Conservation (phyloP, 2,888 invertebrate genomes). For the Hydraecia micacea region DNA sequence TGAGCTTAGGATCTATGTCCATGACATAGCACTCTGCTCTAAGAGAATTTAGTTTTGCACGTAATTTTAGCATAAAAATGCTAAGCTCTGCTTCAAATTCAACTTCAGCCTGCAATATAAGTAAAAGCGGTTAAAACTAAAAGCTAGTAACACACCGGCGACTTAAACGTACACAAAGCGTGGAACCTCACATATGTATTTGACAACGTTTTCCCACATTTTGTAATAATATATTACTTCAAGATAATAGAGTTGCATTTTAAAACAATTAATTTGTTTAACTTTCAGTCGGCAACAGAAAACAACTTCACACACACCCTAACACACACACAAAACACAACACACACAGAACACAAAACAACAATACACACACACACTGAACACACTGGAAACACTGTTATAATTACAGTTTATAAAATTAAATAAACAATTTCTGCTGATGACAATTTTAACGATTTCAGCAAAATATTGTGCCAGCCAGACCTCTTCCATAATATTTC, state of each 20-base stretch:
- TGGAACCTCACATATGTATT: background rate
- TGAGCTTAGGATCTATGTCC: constrained; percentile 41
- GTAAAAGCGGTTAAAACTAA: constrained; percentile 32
- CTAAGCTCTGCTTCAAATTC: constrained; percentile 45
- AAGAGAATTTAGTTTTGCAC: constrained; percentile 43
- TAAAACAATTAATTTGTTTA: background rate
- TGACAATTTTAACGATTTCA: background rate
- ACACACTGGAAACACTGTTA: background rate
- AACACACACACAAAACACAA: no score
- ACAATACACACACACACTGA: no score
- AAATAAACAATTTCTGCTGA: background rate
- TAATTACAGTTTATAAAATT: background rate
- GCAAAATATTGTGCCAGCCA: background rate
- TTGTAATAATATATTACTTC: background rate
- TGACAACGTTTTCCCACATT: constrained; percentile 2
- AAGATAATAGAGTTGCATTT: background rate
- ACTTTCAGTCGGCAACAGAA: background rate
- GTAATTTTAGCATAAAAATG: constrained; percentile 53
- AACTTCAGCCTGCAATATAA: constrained; percentile 31
- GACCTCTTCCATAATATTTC: background rate
- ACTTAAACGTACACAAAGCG: background rate
- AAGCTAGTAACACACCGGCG: constrained; percentile 13
- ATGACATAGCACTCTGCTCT: constrained; percentile 37
- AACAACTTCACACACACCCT: background rate
- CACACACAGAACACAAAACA: background rate